Base-by-base conservation (phyloP, 1,140 invertebrate genomes). In the Panagrolaimus sp. region DNA sequence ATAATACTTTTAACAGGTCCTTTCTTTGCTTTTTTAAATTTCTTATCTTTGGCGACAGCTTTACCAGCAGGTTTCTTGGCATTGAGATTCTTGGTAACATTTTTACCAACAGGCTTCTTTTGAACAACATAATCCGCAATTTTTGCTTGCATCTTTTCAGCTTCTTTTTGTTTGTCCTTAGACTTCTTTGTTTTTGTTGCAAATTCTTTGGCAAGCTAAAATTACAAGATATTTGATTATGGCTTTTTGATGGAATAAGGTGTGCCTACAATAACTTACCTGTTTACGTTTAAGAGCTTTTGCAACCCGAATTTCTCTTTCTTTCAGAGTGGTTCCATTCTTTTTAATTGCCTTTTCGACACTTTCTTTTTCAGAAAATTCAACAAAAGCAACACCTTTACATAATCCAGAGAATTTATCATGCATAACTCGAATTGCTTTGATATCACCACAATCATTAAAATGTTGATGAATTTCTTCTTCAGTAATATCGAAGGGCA, bases 401-500 rank as follows among this genome's bases (percentile, higher is more conserved):
- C 63, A 17, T 15, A 43, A 28, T 4, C 43, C 28, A 43, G 63
- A 43, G 14, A 24, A 32, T 32, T 38, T 64, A 28, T 64, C 63
- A 24, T 28, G 28, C 14, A 64, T 24, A 43, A 64, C 43, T n/a
- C 63, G 24, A 64, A 64, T 28, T 43, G 28, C 63, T 32, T 43
- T 32, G 38, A 64, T 43, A 24, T 64, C 43, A 43, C 63, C 63
- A 43, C 28, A 32, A 12, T 17, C 28, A 43, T 32, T 21, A 38
- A 64, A 64, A 64, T 64, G 63, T 17, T 32, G 15, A 43, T 43
- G 17, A 32, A 64, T 21, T 43, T 64, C 63, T 21, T 64, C 63
- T 32, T 64, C 63, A 43, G 63, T 64, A 43, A 64, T 32, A 28
- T 43, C 63, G 17, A 32, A 43, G 21, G 38, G 38, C 28, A 64